These are phyloP conservation scores for Xiphorhynchus erythropygius DNA, from an alignment of 2,797 vertebrate genomes.

Conservation along the genomic window DNA sequence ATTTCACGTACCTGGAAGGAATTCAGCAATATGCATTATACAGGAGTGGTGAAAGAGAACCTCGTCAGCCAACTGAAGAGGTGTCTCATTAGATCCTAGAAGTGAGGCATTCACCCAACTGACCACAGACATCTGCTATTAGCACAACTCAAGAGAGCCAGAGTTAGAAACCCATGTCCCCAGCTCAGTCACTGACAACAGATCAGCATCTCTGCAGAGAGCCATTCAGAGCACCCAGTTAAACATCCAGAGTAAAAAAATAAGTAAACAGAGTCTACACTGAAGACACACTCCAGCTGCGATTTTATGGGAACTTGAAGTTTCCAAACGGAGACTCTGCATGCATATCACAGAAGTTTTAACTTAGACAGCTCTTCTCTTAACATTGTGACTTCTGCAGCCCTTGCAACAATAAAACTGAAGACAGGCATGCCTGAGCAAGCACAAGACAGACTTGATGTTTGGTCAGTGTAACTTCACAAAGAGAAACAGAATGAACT, in stretches of 20 bases:
- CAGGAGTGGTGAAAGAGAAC: neutral
- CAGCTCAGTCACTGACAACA: neutral
- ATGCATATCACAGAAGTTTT: neutral
- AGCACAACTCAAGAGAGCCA: neutral
- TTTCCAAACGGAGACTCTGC: neutral
- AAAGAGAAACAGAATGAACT: neutral
- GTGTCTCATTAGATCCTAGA: neutral
- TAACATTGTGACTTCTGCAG: neutral
- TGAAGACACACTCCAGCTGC: neutral
- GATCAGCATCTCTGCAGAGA: neutral
- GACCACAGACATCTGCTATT: neutral
- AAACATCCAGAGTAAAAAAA: neutral
- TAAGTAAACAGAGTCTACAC: neutral
- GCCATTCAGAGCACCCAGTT: neutral
- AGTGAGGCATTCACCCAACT: neutral
- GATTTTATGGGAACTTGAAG: neutral
- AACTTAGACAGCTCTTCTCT: neutral
- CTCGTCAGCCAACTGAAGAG: neutral
- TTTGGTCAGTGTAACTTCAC: neutral
- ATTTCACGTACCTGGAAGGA: constrained; percentile 83
- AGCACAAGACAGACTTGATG: neutral
- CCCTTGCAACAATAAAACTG: neutral
- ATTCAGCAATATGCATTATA: neutral
- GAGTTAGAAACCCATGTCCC: neutral
- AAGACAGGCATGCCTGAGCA: neutral